Evolutionary conservation across 2,113 vertebrate species (phyloP).

Genomic region (Nestor notabilis): DNA sequence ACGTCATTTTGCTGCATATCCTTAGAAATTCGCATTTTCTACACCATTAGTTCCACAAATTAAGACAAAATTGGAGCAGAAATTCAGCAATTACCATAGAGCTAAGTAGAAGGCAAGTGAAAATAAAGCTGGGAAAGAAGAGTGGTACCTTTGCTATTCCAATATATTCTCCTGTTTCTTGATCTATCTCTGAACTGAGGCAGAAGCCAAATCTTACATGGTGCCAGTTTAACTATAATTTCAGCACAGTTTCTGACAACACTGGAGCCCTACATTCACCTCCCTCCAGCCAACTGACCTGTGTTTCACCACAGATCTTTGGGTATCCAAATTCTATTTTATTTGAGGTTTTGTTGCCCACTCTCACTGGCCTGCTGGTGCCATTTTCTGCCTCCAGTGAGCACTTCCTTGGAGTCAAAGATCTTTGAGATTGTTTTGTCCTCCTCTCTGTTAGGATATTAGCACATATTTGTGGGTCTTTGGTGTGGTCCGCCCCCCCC

Average conservation of each 20-base stretch:
- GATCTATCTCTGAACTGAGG: not conserved
- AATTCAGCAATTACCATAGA: not conserved
- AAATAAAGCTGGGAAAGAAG: not conserved
- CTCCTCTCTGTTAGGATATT: not conserved
- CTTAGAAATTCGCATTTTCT: not conserved
- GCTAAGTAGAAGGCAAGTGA: not conserved
- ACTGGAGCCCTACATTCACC: rapidly evolving
- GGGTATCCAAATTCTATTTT: not conserved
- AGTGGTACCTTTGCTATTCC: not conserved
- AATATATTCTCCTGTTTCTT: not conserved
- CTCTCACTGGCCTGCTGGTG: not conserved
- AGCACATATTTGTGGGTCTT: rapidly evolving
- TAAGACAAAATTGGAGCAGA: not conserved
- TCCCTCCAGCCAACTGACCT: not conserved
- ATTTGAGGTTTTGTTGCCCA: not conserved
- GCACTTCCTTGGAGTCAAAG: not conserved
- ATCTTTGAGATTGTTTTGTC: not conserved
- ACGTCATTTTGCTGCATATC: not conserved
- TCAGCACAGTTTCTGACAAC: not conserved
- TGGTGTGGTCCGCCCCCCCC: not conserved
- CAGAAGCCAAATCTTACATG: not conserved
- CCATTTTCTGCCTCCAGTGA: not conserved
- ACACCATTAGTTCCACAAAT: not conserved
- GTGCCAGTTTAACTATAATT: not conserved
- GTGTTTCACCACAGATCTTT: not conserved